These are phyloP conservation scores for Oceanites oceanicus DNA, from an alignment of 2,113 vertebrate genomes.

Conservation along the genomic window DNA sequence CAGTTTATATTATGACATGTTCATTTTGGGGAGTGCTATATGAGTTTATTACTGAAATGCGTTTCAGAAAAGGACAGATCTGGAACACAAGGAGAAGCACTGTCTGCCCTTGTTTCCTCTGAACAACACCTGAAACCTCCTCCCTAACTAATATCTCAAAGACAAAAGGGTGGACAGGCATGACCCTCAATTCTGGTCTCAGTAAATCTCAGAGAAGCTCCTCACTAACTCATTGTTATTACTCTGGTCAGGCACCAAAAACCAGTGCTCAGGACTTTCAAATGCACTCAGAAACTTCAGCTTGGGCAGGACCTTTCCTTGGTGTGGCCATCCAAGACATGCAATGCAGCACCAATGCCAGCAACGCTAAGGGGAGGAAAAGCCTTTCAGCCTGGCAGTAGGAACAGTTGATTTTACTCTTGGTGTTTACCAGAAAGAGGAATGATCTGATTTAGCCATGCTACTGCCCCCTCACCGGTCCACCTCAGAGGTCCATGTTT, in stretches of 20 bases:
- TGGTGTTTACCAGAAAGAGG: not conserved
- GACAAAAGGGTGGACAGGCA: not conserved
- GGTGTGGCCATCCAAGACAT: not conserved
- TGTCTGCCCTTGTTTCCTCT: not conserved
- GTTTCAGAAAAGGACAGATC: not conserved
- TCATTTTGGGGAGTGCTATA: not conserved
- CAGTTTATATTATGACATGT: not conserved
- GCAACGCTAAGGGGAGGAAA: not conserved
- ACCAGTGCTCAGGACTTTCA: not conserved
- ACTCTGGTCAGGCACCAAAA: not conserved
- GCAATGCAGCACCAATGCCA: rapidly evolving
- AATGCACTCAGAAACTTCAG: not conserved
- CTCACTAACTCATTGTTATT: not conserved
- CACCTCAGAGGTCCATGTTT: not conserved
- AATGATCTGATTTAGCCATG: conserved; percentile 1
- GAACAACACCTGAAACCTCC: not conserved
- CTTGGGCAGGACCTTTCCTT: not conserved
- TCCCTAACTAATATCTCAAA: not conserved
- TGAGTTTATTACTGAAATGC: not conserved
- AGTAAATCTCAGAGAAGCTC: not conserved
- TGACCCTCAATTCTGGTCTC: not conserved
- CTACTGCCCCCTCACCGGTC: not conserved
- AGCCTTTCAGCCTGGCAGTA: not conserved
- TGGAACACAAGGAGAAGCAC: not conserved
- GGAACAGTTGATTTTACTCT: not conserved